Evolutionary conservation across 2,888 invertebrate genomes (phyloP).

Genomic region (Hermaeophaga mercurialis): DNA sequence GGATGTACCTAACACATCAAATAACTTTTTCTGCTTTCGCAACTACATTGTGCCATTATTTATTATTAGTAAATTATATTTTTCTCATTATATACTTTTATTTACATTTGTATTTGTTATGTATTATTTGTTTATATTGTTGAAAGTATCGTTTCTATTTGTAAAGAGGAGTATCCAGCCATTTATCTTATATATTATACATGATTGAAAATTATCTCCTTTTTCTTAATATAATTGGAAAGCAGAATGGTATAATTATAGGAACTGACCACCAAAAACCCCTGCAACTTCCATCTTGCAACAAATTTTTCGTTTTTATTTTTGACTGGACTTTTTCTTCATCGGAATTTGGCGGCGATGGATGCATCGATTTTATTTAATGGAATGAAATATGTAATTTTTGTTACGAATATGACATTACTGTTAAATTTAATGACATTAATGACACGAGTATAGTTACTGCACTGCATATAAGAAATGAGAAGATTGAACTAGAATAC

Average conservation of each 20-base stretch:
- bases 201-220: conserved; percentile 34
- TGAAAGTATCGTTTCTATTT: conserved; percentile 10
- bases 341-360: background rate
- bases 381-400: no score
- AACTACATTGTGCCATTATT: conserved; percentile 19
- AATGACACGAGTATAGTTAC: no score
- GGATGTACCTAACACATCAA: no score
- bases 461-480: no score
- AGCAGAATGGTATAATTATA: conserved; percentile 38
- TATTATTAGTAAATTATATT: background rate
- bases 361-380: background rate
- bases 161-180: conserved; percentile 25
- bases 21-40: conserved; percentile 7
- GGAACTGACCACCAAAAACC: conserved; percentile 26
- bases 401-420: no score
- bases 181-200: conserved; percentile 35
- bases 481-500: no score
- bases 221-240: conserved; percentile 36
- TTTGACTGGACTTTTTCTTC: background rate
- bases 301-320: background rate
- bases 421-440: no score
- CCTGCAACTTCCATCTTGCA: background rate
- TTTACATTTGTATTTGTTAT: background rate
- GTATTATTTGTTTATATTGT: conserved; percentile 5
- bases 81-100: background rate